Evolutionary conservation across 2,888 invertebrate genomes (phyloP).

Genomic region (Tetranychus truncatus): DNA sequence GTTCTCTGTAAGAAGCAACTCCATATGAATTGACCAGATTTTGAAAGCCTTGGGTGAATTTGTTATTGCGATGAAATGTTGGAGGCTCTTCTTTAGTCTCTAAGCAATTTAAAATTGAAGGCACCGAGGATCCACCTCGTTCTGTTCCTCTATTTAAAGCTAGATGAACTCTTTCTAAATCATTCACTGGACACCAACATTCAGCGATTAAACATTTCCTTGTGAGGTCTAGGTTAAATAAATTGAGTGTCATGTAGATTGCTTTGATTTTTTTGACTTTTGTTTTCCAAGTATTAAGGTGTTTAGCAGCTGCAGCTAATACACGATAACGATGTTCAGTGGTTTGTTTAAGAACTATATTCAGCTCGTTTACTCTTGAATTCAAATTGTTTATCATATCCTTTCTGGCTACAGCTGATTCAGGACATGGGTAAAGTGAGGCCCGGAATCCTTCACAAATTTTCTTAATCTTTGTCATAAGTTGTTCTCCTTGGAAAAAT

Average conservation of each 20-base stretch:
- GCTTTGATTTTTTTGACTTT: slow-evolving; percentile 98
- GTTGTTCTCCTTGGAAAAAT: slow-evolving; percentile 73
- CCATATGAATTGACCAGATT: slow-evolving; percentile 88
- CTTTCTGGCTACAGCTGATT: slow-evolving; percentile 80
- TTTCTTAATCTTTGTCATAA: slow-evolving; percentile 90
- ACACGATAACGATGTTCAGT: slow-evolving; percentile 96
- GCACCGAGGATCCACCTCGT: slow-evolving; percentile 77
- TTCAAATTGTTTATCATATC: slow-evolving; percentile 98
- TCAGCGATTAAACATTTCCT: slow-evolving; percentile 97
- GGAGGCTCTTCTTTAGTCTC: slow-evolving; percentile 66
- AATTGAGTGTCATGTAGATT: slow-evolving; percentile 89
- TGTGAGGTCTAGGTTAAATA: slow-evolving; percentile 98
- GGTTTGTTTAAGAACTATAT: slow-evolving; percentile 88
- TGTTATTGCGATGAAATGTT: slow-evolving; percentile 86
- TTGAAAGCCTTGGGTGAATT: slow-evolving; percentile 88
- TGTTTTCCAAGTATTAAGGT: slow-evolving; percentile 91
- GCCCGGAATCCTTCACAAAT: slow-evolving; percentile 98
- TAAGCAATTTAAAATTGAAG: slow-evolving; percentile 88
- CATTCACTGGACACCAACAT: slow-evolving; percentile 81
- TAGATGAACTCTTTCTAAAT: slow-evolving; percentile 75
- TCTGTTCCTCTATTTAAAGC: slow-evolving; percentile 83
- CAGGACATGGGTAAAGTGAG: slow-evolving; percentile 93
- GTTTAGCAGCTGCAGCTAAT: slow-evolving; percentile 88
- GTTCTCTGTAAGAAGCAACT: slow-evolving; percentile 81
- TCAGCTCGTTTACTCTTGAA: slow-evolving; percentile 92